These are phyloP conservation scores for Nymphalis c-album DNA, from an alignment of 2,888 invertebrate species.

Conservation along the genomic window DNA sequence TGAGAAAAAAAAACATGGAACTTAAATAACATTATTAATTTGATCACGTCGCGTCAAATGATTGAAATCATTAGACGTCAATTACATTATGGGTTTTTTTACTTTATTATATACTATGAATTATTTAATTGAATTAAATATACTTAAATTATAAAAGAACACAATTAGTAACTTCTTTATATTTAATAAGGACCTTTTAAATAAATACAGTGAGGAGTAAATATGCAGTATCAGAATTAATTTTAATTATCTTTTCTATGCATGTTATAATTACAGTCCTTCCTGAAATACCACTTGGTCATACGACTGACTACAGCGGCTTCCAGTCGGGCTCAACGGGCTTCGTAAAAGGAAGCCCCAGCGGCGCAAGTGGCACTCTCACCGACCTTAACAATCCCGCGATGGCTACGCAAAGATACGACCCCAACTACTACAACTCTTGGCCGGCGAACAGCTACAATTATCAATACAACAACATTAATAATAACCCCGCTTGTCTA, in stretches of 20 bases:
- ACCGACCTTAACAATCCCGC: conserved; percentile 71
- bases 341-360: conserved; percentile 68
- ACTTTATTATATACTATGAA: not conserved
- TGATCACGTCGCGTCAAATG: conserved; percentile 16
- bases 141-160: too few species aligned
- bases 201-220: too few species aligned
- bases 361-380: conserved; percentile 61
- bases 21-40: conserved; percentile 6
- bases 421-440: conserved; percentile 82
- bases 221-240: not conserved
- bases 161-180: too few species aligned
- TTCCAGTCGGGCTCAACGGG: conserved; percentile 64
- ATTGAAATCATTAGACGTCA: conserved; percentile 8
- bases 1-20: conserved; percentile 10
- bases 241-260: not conserved
- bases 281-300: conserved; percentile 79
- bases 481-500: conserved; percentile 76
- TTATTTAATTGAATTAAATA: too few species aligned
- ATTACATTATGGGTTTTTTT: not conserved
- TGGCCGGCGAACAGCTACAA: conserved; percentile 85
- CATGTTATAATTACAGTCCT: conserved; percentile 66
- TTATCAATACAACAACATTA: conserved; percentile 85
- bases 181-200: too few species aligned
- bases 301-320: conserved; percentile 64
- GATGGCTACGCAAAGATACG: conserved; percentile 69